Percentiles rank a stretch among this genome's conserved stretches.
Conservation (phyloP, 2,797 vertebrate genomes). For the Myotis daubentonii region DNA sequence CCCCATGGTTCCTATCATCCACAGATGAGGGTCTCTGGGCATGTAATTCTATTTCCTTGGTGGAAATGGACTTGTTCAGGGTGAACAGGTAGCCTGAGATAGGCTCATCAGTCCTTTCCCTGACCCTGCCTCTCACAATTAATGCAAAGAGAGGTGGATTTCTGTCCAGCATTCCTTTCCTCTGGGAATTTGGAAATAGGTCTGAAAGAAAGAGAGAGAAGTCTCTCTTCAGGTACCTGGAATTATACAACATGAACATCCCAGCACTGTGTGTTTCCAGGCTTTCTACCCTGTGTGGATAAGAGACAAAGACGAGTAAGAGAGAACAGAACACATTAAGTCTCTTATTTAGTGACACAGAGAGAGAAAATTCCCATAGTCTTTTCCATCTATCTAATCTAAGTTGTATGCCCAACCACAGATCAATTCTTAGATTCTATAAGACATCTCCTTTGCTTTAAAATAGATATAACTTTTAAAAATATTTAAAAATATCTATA, state of each 20-base stretch:
- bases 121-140: neutral
- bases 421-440: neutral
- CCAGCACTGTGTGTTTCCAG: neutral
- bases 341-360: neutral
- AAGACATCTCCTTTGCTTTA: neutral
- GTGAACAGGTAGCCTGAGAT: neutral
- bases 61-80: neutral
- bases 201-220: neutral
- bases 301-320: neutral
- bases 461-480: neutral
- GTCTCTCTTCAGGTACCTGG: neutral
- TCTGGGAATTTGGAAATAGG: conserved; percentile 4
- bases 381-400: neutral
- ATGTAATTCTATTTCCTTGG: neutral
- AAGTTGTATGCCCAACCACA: neutral
- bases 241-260: neutral
- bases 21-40: neutral
- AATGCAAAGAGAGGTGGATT: neutral
- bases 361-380: neutral
- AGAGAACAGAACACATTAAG: neutral
- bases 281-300: neutral
- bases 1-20: neutral
- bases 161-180: neutral
- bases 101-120: neutral
- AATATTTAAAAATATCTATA: neutral